These are phyloP conservation scores for Dysmachus trigonus DNA, from an alignment of 2,888 invertebrate species.

Conservation along the genomic window DNA sequence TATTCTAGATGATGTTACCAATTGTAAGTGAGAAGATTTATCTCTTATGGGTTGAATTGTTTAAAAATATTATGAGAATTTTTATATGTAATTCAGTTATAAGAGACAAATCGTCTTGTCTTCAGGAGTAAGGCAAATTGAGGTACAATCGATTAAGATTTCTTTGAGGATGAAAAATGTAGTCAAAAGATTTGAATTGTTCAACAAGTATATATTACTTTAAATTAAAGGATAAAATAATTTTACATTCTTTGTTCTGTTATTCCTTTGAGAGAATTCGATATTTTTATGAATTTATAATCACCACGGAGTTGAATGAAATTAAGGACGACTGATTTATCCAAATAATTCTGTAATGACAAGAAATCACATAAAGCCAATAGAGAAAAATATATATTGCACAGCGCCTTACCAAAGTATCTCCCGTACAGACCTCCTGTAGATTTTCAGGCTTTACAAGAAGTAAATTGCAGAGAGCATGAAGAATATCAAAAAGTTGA, in stretches of 20 bases:
- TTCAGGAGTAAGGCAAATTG: neutral
- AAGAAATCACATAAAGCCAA: constrained; percentile 46
- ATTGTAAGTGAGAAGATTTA: too few species aligned
- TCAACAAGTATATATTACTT: neutral
- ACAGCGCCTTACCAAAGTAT: constrained; percentile 81
- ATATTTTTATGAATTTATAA: constrained; percentile 84
- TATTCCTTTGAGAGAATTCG: constrained; percentile 70
- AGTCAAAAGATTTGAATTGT: neutral
- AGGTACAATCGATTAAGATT: neutral
- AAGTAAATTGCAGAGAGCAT: constrained; percentile 94
- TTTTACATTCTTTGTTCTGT: constrained; percentile 58
- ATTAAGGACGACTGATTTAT: constrained; percentile 86
- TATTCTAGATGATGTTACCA: too few species aligned
- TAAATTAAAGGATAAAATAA: neutral
- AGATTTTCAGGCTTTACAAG: constrained; percentile 96
- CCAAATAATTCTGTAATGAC: constrained; percentile 85
- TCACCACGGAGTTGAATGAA: constrained; percentile 95
- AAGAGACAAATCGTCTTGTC: neutral
- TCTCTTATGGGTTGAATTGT: neutral
- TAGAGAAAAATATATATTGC: neutral
- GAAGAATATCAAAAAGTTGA: constrained; percentile 93
- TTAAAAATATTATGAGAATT: neutral
- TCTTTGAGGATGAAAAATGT: neutral
- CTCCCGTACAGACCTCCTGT: constrained; percentile 93
- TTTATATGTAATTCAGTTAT: neutral